These are phyloP conservation scores for Siniperca undulata DNA, from an alignment of 2,797 vertebrate genomes.

Conservation along the genomic window DNA sequence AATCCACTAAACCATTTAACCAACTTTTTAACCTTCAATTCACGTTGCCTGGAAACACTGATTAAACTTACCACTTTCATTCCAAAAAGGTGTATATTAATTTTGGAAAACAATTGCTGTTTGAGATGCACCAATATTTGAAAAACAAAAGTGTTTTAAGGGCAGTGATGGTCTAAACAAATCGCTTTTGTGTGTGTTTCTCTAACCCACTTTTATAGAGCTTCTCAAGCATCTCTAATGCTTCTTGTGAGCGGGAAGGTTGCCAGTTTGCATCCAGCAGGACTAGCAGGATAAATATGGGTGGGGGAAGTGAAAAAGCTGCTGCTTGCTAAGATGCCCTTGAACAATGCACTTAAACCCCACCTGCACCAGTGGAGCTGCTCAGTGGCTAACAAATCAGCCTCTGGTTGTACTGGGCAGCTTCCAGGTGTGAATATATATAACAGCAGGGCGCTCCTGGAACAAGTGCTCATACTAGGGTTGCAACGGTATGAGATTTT, in stretches of 20 bases:
- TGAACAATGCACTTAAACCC: conserved; percentile 54
- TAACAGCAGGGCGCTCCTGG: neutral
- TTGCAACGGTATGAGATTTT: too few species aligned
- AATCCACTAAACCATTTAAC: conserved; percentile 24
- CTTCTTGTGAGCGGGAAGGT: conserved; percentile 15
- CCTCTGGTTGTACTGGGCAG: conserved; percentile 14
- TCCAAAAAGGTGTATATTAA: neutral
- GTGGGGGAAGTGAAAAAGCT: neutral
- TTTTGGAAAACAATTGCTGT: conserved; percentile 18
- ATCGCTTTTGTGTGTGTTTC: neutral
- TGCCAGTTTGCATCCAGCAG: conserved; percentile 12
- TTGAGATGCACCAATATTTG: conserved; percentile 10
- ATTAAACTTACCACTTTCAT: neutral
- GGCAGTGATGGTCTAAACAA: conserved; percentile 5
- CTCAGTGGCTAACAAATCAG: conserved; percentile 21
- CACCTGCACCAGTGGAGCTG: conserved; percentile 26
- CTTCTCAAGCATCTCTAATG: conserved; percentile 13
- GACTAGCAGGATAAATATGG: conserved; percentile 21
- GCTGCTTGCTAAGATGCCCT: conserved; percentile 32
- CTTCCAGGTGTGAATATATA: conserved; percentile 33
- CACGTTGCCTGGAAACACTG: conserved; percentile 18
- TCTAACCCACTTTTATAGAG: neutral
- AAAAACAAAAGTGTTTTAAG: neutral
- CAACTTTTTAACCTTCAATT: conserved; percentile 5
- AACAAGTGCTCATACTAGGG: neutral